Conservation (phyloP, 1,140 invertebrate genomes). For the Drosophila miranda region DNA sequence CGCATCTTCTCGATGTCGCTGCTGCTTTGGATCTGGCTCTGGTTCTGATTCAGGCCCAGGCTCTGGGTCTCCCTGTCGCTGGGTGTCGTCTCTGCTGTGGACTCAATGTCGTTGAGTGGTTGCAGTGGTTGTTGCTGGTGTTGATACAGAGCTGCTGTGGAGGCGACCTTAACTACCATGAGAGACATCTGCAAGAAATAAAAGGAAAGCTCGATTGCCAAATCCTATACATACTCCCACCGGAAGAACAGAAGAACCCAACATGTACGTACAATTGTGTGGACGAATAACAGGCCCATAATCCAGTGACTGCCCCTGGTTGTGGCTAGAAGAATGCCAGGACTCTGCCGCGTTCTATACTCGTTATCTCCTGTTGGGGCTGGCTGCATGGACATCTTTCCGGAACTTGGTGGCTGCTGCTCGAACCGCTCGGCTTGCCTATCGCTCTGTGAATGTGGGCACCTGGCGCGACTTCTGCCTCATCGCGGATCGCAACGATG, state of each 20-base stretch:
- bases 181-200: slow-evolving; percentile 69
- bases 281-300: slow-evolving; percentile 68
- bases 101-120: slow-evolving; percentile 50
- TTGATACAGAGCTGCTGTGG: slow-evolving; percentile 68
- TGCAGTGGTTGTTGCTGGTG: slow-evolving; percentile 60
- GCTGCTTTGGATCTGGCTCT: slow-evolving; percentile 36
- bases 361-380: slow-evolving; percentile 29
- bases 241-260: no score
- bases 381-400: slow-evolving; percentile 68
- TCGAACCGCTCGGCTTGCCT: slow-evolving; percentile 51
- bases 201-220: not conserved
- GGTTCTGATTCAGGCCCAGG: slow-evolving; percentile 1
- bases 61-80: not conserved
- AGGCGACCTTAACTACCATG: slow-evolving; percentile 79
- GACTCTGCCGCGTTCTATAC: slow-evolving; percentile 33
- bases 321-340: not conserved
- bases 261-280: slow-evolving; percentile 67
- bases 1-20: slow-evolving; percentile 75
- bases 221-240: no score
- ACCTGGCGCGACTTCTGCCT: slow-evolving; percentile 67
- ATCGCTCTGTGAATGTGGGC: slow-evolving; percentile 44
- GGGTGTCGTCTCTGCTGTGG: slow-evolving; percentile 28
- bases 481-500: slow-evolving; percentile 78
- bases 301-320: slow-evolving; percentile 36
- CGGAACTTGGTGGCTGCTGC: slow-evolving; percentile 10